Conservation (phyloP, 2,113 vertebrate genomes). For the Micronycteris hirsuta region DNA sequence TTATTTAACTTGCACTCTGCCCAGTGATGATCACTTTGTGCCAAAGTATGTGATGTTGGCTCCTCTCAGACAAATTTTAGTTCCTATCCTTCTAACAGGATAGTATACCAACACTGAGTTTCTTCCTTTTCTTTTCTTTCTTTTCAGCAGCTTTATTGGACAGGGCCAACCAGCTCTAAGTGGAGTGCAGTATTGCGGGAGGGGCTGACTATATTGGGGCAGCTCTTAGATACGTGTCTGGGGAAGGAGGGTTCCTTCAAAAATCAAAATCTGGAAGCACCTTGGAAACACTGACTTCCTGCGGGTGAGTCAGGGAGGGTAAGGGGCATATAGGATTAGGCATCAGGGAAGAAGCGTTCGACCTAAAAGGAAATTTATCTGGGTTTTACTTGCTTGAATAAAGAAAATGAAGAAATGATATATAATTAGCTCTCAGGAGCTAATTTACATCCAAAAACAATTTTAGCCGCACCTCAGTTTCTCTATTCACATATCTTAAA, state of each 20-base stretch:
- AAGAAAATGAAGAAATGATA: constrained; percentile 36
- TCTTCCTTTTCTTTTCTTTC: neutral
- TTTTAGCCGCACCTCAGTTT: neutral
- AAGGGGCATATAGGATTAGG: neutral
- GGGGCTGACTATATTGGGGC: neutral
- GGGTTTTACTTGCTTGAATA: constrained; percentile 30
- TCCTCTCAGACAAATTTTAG: neutral
- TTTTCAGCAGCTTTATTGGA: neutral
- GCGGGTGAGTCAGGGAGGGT: neutral
- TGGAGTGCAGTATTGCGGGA: neutral
- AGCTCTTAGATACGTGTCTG: neutral
- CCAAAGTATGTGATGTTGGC: neutral
- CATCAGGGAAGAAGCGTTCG: neutral
- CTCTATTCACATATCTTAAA: constrained; percentile 17
- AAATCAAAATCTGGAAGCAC: neutral
- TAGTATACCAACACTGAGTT: neutral
- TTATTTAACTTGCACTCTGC: neutral
- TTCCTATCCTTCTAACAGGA: neutral
- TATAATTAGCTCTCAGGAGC: constrained; percentile 12
- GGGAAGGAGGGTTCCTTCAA: neutral
- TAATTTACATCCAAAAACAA: constrained; percentile 16
- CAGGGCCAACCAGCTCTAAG: neutral
- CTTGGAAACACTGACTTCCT: neutral
- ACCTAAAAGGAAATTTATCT: constrained; percentile 27
- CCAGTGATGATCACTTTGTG: neutral